A percentile compares a stretch with the other conserved stretches of the same genome.
Conservation (phyloP, 2,113 vertebrate species). For the Daboia siamensis region DNA sequence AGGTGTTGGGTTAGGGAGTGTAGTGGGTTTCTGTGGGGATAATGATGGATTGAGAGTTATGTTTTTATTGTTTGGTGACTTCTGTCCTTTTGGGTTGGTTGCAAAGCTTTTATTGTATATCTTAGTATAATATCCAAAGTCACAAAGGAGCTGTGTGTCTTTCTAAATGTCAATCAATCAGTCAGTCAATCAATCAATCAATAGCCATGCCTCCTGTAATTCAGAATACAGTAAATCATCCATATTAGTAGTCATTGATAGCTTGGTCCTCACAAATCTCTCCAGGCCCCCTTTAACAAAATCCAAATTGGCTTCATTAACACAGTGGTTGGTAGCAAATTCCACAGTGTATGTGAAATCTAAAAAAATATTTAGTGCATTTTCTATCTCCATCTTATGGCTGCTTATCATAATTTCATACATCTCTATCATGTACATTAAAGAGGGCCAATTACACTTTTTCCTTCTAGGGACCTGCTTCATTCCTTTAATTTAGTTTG, state of each 20-base stretch:
- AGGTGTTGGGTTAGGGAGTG: background rate
- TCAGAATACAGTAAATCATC: background rate
- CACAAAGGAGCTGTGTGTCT: background rate
- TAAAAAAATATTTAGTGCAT: background rate
- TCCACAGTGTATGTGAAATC: background rate
- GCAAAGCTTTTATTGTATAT: background rate
- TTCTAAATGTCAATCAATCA: background rate
- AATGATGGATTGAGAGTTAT: background rate
- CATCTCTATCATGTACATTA: background rate
- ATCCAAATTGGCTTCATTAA: background rate
- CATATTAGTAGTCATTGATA: background rate
- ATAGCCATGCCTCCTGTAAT: background rate
- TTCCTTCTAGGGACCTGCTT: background rate
- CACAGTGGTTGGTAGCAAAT: background rate
- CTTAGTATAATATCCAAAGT: background rate
- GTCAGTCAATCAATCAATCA: background rate
- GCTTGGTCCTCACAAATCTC: background rate
- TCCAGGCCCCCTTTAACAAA: background rate
- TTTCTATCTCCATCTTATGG: background rate
- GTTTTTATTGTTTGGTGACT: background rate
- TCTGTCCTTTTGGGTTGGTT: background rate
- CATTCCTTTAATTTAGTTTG: background rate
- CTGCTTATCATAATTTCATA: background rate
- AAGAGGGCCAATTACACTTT: background rate
- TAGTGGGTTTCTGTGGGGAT: background rate